Evolutionary conservation across 2,113 vertebrate genomes (phyloP).

Genomic region (Aspiorhynchus laticeps): DNA sequence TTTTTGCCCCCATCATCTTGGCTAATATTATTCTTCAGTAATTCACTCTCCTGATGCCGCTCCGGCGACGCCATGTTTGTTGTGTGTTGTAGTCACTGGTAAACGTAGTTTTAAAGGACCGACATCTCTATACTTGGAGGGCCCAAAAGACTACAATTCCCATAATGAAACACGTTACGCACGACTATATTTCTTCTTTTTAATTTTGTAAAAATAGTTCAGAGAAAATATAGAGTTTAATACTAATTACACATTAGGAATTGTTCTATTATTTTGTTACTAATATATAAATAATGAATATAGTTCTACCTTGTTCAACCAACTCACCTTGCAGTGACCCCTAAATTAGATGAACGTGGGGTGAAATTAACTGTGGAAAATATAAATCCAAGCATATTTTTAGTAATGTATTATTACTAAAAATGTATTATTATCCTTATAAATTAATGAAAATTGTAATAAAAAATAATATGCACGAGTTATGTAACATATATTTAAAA

Average conservation of each 20-base stretch:
- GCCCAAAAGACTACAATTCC: constrained; percentile 59
- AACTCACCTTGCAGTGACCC: background rate
- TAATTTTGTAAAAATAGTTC: background rate
- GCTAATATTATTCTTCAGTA: background rate
- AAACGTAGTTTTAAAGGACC: constrained; percentile 57
- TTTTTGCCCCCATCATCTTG: constrained; percentile 64
- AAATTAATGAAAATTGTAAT: no score
- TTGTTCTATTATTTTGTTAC: background rate
- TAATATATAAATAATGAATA: background rate
- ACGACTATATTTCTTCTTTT: background rate
- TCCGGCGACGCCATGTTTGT: constrained; percentile 73
- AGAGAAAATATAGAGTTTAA: background rate
- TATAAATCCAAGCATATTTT: background rate
- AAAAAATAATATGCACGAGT: background rate
- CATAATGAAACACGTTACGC: constrained; percentile 43
- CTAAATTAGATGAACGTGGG: background rate
- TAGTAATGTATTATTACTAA: background rate
- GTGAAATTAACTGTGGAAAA: background rate
- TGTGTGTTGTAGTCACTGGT: constrained; percentile 59
- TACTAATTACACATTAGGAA: background rate
- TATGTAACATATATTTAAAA: background rate
- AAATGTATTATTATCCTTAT: background rate
- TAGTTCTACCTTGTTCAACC: background rate
- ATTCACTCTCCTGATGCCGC: constrained; percentile 19
- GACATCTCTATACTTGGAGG: fast-evolving